Percentiles rank a stretch among this genome's conserved stretches.
phyloP scores from a whole-genome alignment of 2,888 invertebrate species.

The Uloborus plumipes region DNA sequence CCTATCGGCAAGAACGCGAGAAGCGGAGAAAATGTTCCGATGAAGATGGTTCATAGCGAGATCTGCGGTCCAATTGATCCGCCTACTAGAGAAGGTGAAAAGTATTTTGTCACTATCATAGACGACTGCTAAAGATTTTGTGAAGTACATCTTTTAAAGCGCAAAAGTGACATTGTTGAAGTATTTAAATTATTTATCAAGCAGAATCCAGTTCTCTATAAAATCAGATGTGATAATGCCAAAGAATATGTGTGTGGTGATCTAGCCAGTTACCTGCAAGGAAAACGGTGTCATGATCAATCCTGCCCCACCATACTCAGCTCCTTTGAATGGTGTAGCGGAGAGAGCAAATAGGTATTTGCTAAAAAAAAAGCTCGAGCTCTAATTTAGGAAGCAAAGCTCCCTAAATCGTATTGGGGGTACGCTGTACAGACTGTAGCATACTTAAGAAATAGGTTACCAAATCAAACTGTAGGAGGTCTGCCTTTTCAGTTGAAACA shows the following conservation, averaged over 20 bases:
- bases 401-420: slow-evolving; percentile 65
- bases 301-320: slow-evolving; percentile 57
- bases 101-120: slow-evolving; percentile 31
- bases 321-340: slow-evolving; percentile 66
- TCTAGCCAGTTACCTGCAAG: slow-evolving; percentile 50
- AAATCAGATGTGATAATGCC: slow-evolving; percentile 56
- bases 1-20: slow-evolving; percentile 20
- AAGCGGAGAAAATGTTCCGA: slow-evolving; percentile 20
- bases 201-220: slow-evolving; percentile 17
- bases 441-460: slow-evolving; percentile 65
- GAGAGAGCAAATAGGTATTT: slow-evolving; percentile 65
- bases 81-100: slow-evolving; percentile 9
- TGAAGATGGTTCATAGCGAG: slow-evolving; percentile 25
- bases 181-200: slow-evolving; percentile 22
- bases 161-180: slow-evolving; percentile 24
- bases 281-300: slow-evolving; percentile 47
- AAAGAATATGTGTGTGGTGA: slow-evolving; percentile 57
- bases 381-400: slow-evolving; percentile 39
- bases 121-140: slow-evolving; percentile 31
- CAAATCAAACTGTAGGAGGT: slow-evolving; percentile 28
- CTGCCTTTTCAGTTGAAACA: slow-evolving; percentile 63
- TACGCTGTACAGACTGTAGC: slow-evolving; percentile 65
- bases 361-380: slow-evolving; percentile 64
- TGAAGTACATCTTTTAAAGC: slow-evolving; percentile 23
- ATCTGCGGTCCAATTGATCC: slow-evolving; percentile 39